Conservation (phyloP, 2,797 vertebrate species). For the Hemibagrus guttatus region DNA sequence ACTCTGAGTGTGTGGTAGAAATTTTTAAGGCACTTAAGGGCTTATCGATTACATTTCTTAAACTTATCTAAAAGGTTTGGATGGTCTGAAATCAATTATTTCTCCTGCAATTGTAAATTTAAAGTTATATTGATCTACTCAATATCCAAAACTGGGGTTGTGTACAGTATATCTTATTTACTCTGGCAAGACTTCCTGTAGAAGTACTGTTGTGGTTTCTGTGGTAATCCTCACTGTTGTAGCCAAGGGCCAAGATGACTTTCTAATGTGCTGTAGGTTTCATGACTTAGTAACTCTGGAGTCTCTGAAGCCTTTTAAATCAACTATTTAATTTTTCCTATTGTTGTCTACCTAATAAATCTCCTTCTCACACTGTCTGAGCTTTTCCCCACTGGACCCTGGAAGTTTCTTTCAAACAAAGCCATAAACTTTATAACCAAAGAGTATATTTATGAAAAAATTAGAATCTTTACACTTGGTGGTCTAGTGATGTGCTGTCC, state of each 20-base stretch:
- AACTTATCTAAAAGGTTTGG: not conserved
- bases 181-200: constrained; percentile 30
- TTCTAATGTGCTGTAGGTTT: constrained; percentile 34
- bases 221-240: constrained; percentile 54
- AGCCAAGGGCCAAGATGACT: constrained; percentile 21
- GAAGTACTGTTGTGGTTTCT: constrained; percentile 52
- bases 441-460: not conserved
- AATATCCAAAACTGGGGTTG: constrained; percentile 23
- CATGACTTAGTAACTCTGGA: constrained; percentile 14
- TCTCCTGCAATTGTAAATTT: not conserved
- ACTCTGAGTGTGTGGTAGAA: not conserved
- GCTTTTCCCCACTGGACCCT: not conserved
- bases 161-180: constrained; percentile 34
- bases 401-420: not conserved
- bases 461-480: not conserved
- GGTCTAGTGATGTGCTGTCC: constrained; percentile 1
- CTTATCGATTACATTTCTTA: not conserved
- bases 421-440: not conserved
- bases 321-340: not conserved
- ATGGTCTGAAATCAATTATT: constrained; percentile 63
- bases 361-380: not conserved
- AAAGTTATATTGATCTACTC: not conserved
- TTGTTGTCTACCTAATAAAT: constrained; percentile 17
- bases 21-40: not conserved
- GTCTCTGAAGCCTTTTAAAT: constrained; percentile 53